Evolutionary conservation across 2,113 vertebrate species (phyloP), one percentile per base, ranked within the genome.

Genomic region (Ciconia maguari): DNA sequence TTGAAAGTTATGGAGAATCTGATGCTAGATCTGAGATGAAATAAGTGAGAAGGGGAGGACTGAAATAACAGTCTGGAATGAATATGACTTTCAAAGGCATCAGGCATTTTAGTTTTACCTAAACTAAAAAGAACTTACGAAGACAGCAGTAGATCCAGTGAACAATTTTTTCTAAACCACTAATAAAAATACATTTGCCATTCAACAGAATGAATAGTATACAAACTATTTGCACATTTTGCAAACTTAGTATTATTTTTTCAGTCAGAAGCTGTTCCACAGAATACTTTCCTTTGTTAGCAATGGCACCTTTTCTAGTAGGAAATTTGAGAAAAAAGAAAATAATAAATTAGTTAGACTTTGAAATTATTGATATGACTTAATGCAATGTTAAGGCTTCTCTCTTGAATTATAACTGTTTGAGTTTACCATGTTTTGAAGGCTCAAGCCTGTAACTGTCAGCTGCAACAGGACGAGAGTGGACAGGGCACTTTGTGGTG

Each of bases 151-250:
- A 83, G 46, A 92, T 42, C 72, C 76, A 83, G 81, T 70, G 86
- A 95, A 41, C 34, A 12, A 4, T 55, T 76, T 83, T 91, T 20
- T 12, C 72, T 86, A 83, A 86, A 75, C 49, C 17, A 21, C 17
- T 83, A 77, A 87, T 68, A 94, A 92, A 94, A 95, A 95, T 55
- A 54, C 8, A 62, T 69, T 78, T 95, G 42, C 69, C 75, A 91
- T 96, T 95, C 93, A 92, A 95, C 78, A 96, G 94, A 97, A 97
- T 94, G 89, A 94, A 89, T 25, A 88, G 27, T 38, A 84, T 64
- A 76, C 69, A 89, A 84, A 91, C 62, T 78, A 79, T 90, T 88
- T 94, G 94, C 91, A 93, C 8, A 38, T 84, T 64, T 88, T 92
- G 88, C 82, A 96, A 95, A 96, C 66, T 78, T 69, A 91, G 42